Evolutionary conservation across 2,113 vertebrate species (phyloP).

Genomic region (Tetraodon nigroviridis): DNA sequence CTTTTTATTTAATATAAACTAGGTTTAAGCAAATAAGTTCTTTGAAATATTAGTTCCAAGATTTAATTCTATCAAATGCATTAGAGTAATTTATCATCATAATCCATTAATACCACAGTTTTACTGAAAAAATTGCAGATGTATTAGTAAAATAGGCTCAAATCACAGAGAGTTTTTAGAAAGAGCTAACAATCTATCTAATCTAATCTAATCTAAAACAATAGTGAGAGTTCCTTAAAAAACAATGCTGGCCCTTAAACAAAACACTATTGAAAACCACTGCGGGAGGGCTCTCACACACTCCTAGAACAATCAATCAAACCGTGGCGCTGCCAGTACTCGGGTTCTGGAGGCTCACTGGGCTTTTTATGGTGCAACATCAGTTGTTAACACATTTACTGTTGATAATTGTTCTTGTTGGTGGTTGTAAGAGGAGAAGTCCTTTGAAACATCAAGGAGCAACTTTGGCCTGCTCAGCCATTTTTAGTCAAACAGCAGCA

Average conservation of each 20-base stretch:
- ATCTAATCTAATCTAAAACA: slow-evolving; percentile 39
- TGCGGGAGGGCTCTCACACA: slow-evolving; percentile 19
- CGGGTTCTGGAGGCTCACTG: slow-evolving; percentile 39
- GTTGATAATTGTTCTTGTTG: slow-evolving; percentile 3
- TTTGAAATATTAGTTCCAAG: too few species aligned
- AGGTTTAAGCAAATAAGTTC: too few species aligned
- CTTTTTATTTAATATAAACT: too few species aligned
- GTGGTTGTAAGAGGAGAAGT: background rate
- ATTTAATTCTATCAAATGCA: too few species aligned
- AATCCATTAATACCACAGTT: too few species aligned
- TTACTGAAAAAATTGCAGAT: too few species aligned
- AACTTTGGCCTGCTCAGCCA: background rate
- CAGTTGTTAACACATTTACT: slow-evolving; percentile 4
- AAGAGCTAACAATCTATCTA: slow-evolving; percentile 25
- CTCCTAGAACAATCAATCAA: slow-evolving; percentile 42
- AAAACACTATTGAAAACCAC: slow-evolving; percentile 42
- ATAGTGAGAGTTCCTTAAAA: too few species aligned
- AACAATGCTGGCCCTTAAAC: slow-evolving; percentile 11
- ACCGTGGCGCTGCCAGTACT: slow-evolving; percentile 16
- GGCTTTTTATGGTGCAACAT: slow-evolving; percentile 15
- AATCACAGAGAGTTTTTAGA: slow-evolving; percentile 44
- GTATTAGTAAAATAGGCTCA: slow-evolving; percentile 3
- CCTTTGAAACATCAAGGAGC: background rate
- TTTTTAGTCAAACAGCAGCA: background rate
- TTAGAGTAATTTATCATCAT: too few species aligned